Base-by-base conservation (phyloP, 2,797 vertebrate species). In the Hephaestus fuliginosus region DNA sequence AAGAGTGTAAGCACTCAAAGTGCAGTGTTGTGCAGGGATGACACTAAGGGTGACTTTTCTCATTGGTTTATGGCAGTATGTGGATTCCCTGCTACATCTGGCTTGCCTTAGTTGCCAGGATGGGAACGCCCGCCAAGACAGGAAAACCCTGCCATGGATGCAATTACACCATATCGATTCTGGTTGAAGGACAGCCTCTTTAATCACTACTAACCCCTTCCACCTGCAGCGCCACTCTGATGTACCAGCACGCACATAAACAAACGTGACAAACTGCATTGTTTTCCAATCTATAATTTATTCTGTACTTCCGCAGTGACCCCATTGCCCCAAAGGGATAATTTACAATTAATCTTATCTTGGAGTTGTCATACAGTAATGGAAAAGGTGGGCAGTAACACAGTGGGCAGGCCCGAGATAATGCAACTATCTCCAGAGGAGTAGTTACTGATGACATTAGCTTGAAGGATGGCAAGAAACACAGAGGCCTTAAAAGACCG, bases 401-500 rank as follows among this genome's bases (percentile, higher is more conserved):
- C 48, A 58, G 73, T 78, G 70, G 81, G 81, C 76, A 76, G 77
- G 76, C 41, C 70, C 60, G 7, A 48, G 41, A 55, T 92, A 89
- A 92, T 90, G 79, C 68, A 85, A 80, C 85, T 69, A 28, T 75
- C 84, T 91, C 81, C 74, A 82, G 76, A 85, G 72, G 75, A 87
- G 86, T 55, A 87, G 79, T 85, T 85, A 78, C 74, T 85, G 84
- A 91, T 88, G 86, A 83, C 88, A 91, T 90, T 88, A 90, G 63
- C 36, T 41, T 91, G 89, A 92, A 82, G 46, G 76, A 92, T 88
- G 86, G 87, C 79, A 81, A 49, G 82, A 76, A 70, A 53, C 85
- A 81, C 58, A 68, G 70, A 78, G 75, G 75, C 84, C 90, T 84
- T 89, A 86, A 89, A 89, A 75, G 84, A 82, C 28, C 79, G 89